A percentile compares a stretch with the other conserved stretches of the same genome.
Evolutionary conservation across 2,113 vertebrate genomes (phyloP).

Genomic region (Paratilapia polleni): DNA sequence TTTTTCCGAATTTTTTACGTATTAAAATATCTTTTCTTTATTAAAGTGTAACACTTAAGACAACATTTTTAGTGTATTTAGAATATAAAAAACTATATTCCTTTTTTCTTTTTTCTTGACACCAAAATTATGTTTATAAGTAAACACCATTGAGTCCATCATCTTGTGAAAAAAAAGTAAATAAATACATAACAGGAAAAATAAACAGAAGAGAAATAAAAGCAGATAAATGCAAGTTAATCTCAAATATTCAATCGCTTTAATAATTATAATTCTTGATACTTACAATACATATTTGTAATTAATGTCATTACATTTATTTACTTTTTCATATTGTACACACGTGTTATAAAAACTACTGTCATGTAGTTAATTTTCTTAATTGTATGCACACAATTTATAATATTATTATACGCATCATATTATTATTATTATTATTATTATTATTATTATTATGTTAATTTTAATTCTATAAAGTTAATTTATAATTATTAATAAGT

Average conservation of each 20-base stretch:
- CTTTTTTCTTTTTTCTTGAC: neutral
- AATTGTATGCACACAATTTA: too few relatives aligned
- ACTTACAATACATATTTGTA: neutral
- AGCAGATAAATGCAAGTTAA: neutral
- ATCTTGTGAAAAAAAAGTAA: neutral
- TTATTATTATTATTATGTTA: too few relatives aligned
- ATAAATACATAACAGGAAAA: neutral
- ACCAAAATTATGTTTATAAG: neutral
- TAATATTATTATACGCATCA: too few relatives aligned
- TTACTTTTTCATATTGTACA: neutral
- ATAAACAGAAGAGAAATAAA: neutral
- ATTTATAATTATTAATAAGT: too few relatives aligned
- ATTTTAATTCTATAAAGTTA: too few relatives aligned
- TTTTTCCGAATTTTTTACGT: neutral
- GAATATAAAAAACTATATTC: neutral
- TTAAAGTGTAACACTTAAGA: neutral
- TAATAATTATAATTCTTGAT: neutral
- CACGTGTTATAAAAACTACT: too few relatives aligned
- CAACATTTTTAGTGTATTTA: neutral
- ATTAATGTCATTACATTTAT: neutral
- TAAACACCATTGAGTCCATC: fast-evolving
- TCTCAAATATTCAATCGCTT: neutral
- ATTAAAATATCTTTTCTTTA: neutral
- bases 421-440: too few relatives aligned
- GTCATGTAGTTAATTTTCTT: too few relatives aligned